Percentiles rank a stretch among this genome's conserved stretches.
Evolutionary conservation across 2,797 vertebrate species (phyloP).

Genomic region (Liparis tanakae): DNA sequence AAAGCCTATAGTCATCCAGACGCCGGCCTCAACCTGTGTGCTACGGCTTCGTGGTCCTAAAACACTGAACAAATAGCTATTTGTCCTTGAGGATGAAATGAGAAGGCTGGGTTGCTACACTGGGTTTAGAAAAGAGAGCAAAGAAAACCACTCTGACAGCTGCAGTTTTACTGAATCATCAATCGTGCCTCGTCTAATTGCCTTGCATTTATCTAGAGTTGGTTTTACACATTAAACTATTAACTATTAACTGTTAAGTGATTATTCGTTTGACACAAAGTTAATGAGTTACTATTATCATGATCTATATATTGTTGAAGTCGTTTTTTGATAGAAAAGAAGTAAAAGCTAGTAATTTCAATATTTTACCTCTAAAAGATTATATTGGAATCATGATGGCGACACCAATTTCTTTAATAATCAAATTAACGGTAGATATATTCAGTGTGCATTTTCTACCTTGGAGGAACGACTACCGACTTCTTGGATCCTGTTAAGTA

Average conservation of each 20-base stretch:
- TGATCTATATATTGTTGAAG: not conserved
- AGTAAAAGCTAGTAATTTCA: not conserved
- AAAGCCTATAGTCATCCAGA: constrained; percentile 38
- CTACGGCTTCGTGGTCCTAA: constrained; percentile 39
- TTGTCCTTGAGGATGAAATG: constrained; percentile 70
- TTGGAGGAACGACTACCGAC: too few relatives aligned
- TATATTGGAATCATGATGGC: not conserved
- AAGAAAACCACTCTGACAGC: constrained; percentile 41
- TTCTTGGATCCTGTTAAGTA: too few relatives aligned
- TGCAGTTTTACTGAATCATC: constrained; percentile 38
- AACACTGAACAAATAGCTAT: constrained; percentile 66
- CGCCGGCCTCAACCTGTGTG: constrained; percentile 40
- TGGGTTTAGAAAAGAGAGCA: constrained; percentile 35
- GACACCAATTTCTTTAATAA: not conserved
- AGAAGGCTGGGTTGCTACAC: constrained; percentile 44
- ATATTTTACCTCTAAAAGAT: not conserved
- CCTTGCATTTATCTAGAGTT: not conserved
- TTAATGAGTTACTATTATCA: not conserved
- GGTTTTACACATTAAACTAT: not conserved
- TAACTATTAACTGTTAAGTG: not conserved
- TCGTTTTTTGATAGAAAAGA: not conserved
- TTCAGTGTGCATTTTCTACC: too few relatives aligned
- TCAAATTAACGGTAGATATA: not conserved
- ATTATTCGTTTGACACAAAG: not conserved
- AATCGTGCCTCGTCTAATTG: not conserved